Evolutionary conservation across 1,140 invertebrate species (phyloP).

Genomic region (Ditylenchus dipsaci): DNA sequence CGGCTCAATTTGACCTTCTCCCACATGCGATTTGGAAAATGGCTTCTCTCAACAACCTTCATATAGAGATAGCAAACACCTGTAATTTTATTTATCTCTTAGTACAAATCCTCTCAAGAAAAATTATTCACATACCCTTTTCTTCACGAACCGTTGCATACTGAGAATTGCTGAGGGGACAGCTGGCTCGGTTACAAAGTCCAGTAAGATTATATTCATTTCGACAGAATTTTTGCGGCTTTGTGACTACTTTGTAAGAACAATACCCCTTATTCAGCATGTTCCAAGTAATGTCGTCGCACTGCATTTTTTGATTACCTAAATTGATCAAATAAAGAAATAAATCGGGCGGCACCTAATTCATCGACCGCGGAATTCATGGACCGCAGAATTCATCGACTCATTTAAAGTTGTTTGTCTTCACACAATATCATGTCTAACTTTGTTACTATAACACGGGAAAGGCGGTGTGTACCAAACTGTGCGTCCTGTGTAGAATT

Average conservation of each 20-base stretch:
- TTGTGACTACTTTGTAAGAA: slow-evolving; percentile 65
- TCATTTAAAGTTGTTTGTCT: too few species aligned
- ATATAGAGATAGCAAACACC: slow-evolving; percentile 90
- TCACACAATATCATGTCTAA: too few species aligned
- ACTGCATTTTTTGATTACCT: slow-evolving; percentile 42
- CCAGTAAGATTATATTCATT: slow-evolving; percentile 98
- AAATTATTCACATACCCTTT: slow-evolving; percentile 66
- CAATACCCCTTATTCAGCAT: slow-evolving; percentile 56
- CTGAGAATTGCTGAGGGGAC: slow-evolving; percentile 94
- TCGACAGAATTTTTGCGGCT: slow-evolving; percentile 88
- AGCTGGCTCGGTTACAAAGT: slow-evolving; percentile 82
- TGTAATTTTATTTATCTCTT: slow-evolving; percentile 29
- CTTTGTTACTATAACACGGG: too few species aligned
- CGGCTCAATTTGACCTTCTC: slow-evolving; percentile 87
- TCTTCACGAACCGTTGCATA: slow-evolving; percentile 97
- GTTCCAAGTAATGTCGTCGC: slow-evolving; percentile 56
- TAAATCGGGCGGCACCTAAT: too few species aligned
- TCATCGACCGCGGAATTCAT: too few species aligned
- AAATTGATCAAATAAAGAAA: too few species aligned
- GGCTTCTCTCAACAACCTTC: slow-evolving; percentile 86
- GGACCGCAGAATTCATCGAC: too few species aligned
- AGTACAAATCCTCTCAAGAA: neutral
- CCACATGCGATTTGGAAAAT: slow-evolving; percentile 84
- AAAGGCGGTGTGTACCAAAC: too few species aligned
- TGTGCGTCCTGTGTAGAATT: too few species aligned